Percentiles rank a stretch among this genome's conserved stretches.
Evolutionary conservation across 2,888 invertebrate genomes (phyloP).

Genomic region (Drosophila stalkeri): DNA sequence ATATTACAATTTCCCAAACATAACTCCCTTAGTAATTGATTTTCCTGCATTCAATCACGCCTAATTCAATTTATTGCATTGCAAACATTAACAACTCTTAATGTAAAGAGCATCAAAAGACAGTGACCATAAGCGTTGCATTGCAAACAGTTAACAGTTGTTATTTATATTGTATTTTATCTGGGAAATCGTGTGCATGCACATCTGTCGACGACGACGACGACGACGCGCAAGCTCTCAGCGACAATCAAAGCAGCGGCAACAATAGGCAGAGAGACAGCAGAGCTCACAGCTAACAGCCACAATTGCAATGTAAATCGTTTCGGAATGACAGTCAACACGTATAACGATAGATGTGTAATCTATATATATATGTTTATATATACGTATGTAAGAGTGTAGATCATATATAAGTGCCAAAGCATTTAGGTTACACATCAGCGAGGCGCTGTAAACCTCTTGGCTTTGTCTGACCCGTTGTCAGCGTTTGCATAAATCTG

Average conservation of each 20-base stretch:
- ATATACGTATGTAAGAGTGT: not conserved
- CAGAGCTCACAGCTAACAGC: conserved; percentile 4
- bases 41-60: not conserved
- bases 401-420: not conserved
- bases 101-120: conserved; percentile 20
- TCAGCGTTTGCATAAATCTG: conserved; percentile 30
- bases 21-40: not conserved
- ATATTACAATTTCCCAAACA: not conserved
- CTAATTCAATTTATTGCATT: not conserved
- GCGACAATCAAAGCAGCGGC: conserved; percentile 20
- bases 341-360: not conserved
- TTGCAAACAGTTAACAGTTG: not conserved
- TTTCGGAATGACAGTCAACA: conserved; percentile 19
- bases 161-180: conserved; percentile 26
- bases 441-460: conserved; percentile 27
- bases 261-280: conserved; percentile 6
- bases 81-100: not conserved
- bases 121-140: conserved; percentile 11
- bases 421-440: conserved; percentile 3
- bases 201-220: conserved; percentile 24
- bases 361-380: not conserved
- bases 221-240: conserved; percentile 14
- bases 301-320: conserved; percentile 28
- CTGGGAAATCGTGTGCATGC: conserved; percentile 49
- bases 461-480: conserved; percentile 40